A percentile compares a stretch with the other conserved stretches of the same genome.
phyloP scores from a whole-genome alignment of 2,113 vertebrate genomes.

The Siphamia tubifer region DNA sequence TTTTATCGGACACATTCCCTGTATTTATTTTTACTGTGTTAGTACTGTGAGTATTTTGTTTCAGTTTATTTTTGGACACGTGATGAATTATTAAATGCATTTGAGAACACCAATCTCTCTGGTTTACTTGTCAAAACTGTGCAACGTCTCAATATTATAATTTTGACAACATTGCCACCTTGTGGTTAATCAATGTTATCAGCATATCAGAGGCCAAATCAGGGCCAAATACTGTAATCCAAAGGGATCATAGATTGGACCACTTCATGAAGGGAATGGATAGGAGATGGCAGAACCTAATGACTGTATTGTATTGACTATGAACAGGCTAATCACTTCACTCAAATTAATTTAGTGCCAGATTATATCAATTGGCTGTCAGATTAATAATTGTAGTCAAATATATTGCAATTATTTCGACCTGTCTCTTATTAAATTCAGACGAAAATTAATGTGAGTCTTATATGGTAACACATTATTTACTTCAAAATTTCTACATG shows the following conservation, averaged over 20 bases:
- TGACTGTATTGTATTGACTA: too few relatives aligned
- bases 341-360: too few relatives aligned
- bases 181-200: slow-evolving; percentile 49
- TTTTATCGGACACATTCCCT: slow-evolving; percentile 63
- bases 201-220: background rate
- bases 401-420: too few relatives aligned
- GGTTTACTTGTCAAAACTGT: slow-evolving; percentile 6
- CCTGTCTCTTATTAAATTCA: too few relatives aligned
- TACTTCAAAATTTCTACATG: too few relatives aligned
- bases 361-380: too few relatives aligned
- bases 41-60: slow-evolving; percentile 38
- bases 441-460: too few relatives aligned
- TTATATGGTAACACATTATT: too few relatives aligned
- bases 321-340: too few relatives aligned
- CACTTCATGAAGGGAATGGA: too few relatives aligned
- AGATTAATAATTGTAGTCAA: too few relatives aligned
- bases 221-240: background rate
- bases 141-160: background rate
- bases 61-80: slow-evolving; percentile 45
- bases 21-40: slow-evolving; percentile 69
- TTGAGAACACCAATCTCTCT: slow-evolving; percentile 43
- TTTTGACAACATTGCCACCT: slow-evolving; percentile 62
- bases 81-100: slow-evolving; percentile 67
- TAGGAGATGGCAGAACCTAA: too few relatives aligned
- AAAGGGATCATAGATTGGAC: background rate